Evolutionary conservation across 2,888 invertebrate genomes (phyloP).

Genomic region (Ellobium chinense): DNA sequence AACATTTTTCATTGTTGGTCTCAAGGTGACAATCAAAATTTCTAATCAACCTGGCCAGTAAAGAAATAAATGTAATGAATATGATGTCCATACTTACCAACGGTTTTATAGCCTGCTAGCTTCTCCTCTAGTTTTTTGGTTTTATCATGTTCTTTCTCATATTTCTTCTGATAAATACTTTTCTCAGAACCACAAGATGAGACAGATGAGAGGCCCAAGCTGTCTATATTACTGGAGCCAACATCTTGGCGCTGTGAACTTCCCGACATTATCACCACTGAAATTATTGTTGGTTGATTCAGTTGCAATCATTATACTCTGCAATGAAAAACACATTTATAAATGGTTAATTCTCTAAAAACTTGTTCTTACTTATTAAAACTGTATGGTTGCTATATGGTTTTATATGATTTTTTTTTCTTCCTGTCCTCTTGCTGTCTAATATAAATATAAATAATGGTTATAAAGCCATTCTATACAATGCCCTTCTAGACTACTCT

Average conservation of each 20-base stretch:
- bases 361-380: no score
- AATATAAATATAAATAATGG: no score
- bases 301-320: constrained; percentile 15
- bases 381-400: no score
- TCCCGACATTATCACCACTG: constrained; percentile 13
- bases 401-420: no score
- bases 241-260: neutral
- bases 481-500: no score
- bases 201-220: neutral
- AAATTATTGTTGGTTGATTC: neutral
- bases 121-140: constrained; percentile 19
- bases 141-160: neutral
- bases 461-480: no score
- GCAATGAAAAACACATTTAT: no score
- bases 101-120: constrained; percentile 25
- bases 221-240: neutral
- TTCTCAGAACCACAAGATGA: neutral
- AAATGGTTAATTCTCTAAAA: no score
- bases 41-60: no score
- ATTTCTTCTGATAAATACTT: neutral
- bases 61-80: neutral
- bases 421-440: no score
- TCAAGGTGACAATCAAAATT: neutral
- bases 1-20: neutral
- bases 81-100: constrained; percentile 18